A percentile compares a stretch with the other conserved stretches of the same genome.
Evolutionary conservation across 2,113 vertebrate species (phyloP).

Genomic region (Grallaria varia): DNA sequence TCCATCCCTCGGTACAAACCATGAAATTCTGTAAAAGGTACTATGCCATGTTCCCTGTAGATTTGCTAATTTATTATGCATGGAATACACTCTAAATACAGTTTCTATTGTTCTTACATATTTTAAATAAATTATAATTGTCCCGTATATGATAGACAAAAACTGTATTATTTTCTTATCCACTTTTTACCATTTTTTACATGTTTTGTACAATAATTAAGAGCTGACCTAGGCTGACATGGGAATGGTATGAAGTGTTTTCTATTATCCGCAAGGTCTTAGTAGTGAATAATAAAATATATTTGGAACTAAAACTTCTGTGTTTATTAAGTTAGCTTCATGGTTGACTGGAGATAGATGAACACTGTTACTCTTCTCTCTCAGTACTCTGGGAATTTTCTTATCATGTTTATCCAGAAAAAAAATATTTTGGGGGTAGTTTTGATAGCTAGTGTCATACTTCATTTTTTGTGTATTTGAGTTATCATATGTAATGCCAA

Average conservation of each 20-base stretch:
- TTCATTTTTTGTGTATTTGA: constrained; percentile 21
- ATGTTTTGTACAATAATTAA: neutral
- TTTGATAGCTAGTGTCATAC: constrained; percentile 31
- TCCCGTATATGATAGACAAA: neutral
- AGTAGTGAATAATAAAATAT: neutral
- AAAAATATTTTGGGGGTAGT: constrained; percentile 10
- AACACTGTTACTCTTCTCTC: neutral
- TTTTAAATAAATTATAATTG: neutral
- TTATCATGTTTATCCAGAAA: neutral
- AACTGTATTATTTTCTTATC: neutral
- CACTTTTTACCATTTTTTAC: neutral
- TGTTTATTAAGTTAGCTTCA: constrained; percentile 18
- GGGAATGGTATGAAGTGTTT: neutral
- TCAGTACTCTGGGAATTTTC: neutral
- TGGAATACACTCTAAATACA: neutral
- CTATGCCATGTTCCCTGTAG: neutral
- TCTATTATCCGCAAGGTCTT: neutral
- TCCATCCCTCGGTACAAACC: neutral
- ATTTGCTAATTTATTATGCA: neutral
- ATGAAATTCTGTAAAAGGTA: neutral
- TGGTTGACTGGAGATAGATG: neutral
- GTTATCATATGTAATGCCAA: constrained; percentile 2
- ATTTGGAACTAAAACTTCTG: neutral
- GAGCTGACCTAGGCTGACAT: neutral
- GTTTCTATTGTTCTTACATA: neutral